These are phyloP conservation scores for Eubasilissa splendida DNA, from an alignment of 2,888 invertebrate species.

Conservation along the genomic window DNA sequence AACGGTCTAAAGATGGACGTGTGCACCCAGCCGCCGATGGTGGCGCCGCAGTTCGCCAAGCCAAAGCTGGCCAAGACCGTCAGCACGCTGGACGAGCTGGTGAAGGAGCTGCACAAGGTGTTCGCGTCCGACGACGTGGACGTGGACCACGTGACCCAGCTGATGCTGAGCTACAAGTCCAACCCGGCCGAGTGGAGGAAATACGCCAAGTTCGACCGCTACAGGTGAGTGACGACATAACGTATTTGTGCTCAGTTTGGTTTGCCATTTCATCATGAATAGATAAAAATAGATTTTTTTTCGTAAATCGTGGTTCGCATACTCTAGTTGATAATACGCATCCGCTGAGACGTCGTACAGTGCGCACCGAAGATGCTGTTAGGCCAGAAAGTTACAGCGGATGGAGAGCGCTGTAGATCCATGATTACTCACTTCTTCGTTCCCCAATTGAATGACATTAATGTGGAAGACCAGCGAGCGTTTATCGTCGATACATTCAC, in stretches of 20 bases:
- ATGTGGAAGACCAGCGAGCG: no score
- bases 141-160: constrained; percentile 89
- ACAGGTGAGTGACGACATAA: constrained; percentile 74
- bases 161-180: constrained; percentile 87
- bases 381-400: no score
- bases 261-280: background rate
- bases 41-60: background rate
- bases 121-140: constrained; percentile 89
- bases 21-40: background rate
- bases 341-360: no score
- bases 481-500: no score
- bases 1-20: constrained; percentile 1
- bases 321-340: background rate
- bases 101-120: constrained; percentile 80
- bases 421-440: no score
- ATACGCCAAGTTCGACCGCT: constrained; percentile 94
- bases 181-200: constrained; percentile 93
- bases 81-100: constrained; percentile 74
- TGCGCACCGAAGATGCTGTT: no score
- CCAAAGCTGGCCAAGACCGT: constrained; percentile 62
- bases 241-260: background rate
- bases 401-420: no score
- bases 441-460: no score
- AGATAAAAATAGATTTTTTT: background rate
- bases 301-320: background rate